phyloP scores from a whole-genome alignment of 1,140 invertebrate genomes.

The Aporrectodea caliginosa region DNA sequence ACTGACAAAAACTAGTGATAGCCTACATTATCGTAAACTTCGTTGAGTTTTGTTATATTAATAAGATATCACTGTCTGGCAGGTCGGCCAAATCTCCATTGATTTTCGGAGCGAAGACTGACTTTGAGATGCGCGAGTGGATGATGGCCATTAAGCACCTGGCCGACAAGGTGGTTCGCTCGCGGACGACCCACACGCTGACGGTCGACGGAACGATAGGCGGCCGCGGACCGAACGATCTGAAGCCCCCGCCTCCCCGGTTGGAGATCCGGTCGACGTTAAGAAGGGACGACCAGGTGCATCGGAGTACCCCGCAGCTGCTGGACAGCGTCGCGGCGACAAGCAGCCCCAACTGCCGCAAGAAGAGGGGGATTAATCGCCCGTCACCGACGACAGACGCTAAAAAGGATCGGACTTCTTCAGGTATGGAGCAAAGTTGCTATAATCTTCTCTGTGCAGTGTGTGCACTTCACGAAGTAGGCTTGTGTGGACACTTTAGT shows the following conservation, averaged over 20 bases:
- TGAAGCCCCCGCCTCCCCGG: background rate
- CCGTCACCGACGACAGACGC: background rate
- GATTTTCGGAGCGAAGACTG: conserved; percentile 18
- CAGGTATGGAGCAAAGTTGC: too few species aligned
- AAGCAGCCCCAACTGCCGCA: background rate
- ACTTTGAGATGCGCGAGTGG: conserved; percentile 22
- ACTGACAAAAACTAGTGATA: too few species aligned
- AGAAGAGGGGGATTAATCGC: background rate
- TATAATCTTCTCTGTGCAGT: too few species aligned
- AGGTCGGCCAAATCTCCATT: conserved; percentile 1
- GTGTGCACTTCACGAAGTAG: too few species aligned
- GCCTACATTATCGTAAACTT: too few species aligned
- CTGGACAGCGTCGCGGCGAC: background rate
- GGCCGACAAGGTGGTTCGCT: conserved; percentile 11
- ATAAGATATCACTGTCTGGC: too few species aligned
- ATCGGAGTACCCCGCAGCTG: background rate
- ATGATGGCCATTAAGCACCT: conserved; percentile 16
- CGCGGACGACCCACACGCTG: background rate
- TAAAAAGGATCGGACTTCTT: background rate
- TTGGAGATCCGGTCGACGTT: background rate
- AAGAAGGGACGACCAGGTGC: background rate
- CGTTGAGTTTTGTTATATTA: too few species aligned
- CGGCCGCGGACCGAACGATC: background rate
- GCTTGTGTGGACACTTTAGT: too few species aligned
- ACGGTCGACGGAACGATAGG: background rate